Percentiles rank a stretch among this genome's conserved stretches.
Conservation (phyloP, 2,888 invertebrate species). For the Meghimatium bilineatum region DNA sequence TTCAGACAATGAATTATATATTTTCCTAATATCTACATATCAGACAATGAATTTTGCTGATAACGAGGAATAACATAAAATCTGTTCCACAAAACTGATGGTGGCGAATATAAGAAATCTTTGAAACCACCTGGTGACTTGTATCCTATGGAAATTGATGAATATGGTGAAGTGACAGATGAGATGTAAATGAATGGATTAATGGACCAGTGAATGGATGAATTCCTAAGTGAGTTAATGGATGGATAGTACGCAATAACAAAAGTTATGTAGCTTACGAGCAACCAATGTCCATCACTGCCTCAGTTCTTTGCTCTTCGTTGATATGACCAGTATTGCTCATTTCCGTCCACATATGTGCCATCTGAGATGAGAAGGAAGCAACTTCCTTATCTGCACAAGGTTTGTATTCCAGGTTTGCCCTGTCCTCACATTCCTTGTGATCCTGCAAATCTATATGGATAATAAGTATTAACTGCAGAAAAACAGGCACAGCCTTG, state of each 20-base stretch:
- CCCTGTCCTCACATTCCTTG: constrained; percentile 19
- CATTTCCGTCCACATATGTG: not conserved
- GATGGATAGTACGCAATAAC: too few species aligned
- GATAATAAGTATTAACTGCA: too few species aligned
- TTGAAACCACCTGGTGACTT: too few species aligned
- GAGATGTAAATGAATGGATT: not conserved
- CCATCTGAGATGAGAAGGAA: not conserved
- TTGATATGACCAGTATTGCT: not conserved
- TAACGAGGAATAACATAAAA: too few species aligned
- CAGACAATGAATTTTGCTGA: too few species aligned
- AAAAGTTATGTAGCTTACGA: constrained; percentile 6
- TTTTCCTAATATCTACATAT: too few species aligned
- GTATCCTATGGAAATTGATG: too few species aligned
- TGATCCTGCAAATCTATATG: constrained; percentile 17
- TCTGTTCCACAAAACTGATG: too few species aligned
- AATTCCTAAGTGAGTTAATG: not conserved
- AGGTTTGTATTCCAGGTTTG: not conserved
- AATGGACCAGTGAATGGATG: not conserved
- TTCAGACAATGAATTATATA: too few species aligned
- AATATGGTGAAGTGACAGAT: not conserved
- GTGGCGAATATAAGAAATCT: too few species aligned
- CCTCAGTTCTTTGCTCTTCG: not conserved
- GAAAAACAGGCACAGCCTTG: too few species aligned
- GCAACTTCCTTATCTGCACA: not conserved
- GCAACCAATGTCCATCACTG: constrained; percentile 15